phyloP scores from a whole-genome alignment of 2,113 vertebrate genomes.

The Notiomystis cincta region DNA sequence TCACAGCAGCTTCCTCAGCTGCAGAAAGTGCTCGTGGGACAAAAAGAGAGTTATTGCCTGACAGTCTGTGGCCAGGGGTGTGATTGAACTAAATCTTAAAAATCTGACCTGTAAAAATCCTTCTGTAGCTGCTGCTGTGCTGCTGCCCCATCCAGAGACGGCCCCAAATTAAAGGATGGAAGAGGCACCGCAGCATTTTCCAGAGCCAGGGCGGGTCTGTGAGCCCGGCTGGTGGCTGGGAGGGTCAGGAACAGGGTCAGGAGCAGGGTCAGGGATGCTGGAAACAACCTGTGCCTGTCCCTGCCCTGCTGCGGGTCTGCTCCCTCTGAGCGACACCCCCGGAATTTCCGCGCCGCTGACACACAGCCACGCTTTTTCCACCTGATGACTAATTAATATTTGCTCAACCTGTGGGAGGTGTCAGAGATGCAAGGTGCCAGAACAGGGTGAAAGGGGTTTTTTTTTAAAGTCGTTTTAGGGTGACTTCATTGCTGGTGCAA shows the following conservation, averaged over 20 bases:
- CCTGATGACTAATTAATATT: not conserved
- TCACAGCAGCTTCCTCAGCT: not conserved
- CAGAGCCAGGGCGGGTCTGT: accelerated
- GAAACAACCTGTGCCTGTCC: not conserved
- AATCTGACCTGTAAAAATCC: not conserved
- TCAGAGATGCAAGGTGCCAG: not conserved
- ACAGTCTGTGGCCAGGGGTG: not conserved
- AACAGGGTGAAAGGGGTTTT: not conserved
- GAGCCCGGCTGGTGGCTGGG: not conserved
- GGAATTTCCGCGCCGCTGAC: not conserved
- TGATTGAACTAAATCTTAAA: not conserved
- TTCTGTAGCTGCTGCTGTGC: not conserved
- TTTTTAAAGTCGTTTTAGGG: not conserved
- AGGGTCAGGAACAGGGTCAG: not conserved
- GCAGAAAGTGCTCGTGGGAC: not conserved
- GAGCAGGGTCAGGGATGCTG: not conserved
- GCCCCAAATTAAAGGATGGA: accelerated
- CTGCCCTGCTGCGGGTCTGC: not conserved
- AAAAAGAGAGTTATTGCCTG: not conserved
- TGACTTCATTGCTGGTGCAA: accelerated
- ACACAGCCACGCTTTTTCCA: not conserved
- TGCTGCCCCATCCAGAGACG: accelerated
- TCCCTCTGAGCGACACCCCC: accelerated
- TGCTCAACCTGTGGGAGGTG: not conserved
- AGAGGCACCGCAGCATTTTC: accelerated